Percentiles rank a stretch among this genome's conserved stretches.
Evolutionary conservation across 2,797 vertebrate species (phyloP).

Genomic region (Adelosebastes latens): DNA sequence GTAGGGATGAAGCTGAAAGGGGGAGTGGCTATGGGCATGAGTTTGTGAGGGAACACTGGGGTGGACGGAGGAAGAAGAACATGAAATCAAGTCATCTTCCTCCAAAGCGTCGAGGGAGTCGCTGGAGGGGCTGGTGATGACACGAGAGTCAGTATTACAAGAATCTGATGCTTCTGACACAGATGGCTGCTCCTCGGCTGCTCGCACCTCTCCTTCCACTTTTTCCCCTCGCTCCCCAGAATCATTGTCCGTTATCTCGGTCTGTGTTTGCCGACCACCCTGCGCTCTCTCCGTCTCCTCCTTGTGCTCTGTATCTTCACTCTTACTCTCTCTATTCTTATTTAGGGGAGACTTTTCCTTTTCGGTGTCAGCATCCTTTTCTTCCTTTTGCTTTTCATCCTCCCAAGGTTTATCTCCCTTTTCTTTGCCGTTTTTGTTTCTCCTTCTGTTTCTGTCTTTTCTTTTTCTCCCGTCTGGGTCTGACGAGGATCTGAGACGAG

Average conservation of each 20-base stretch:
- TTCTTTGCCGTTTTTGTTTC: constrained; percentile 45
- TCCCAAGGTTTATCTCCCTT: constrained; percentile 17
- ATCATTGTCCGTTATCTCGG: not conserved
- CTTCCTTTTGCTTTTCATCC: constrained; percentile 44
- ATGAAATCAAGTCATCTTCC: constrained; percentile 88
- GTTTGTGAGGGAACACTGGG: constrained; percentile 27
- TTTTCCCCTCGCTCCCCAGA: not conserved
- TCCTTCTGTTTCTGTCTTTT: constrained; percentile 45
- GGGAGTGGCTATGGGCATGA: constrained; percentile 36
- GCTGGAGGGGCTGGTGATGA: constrained; percentile 88
- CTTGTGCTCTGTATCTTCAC: constrained; percentile 3
- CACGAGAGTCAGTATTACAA: constrained; percentile 82
- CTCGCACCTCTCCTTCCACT: not conserved
- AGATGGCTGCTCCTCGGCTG: constrained; percentile 67
- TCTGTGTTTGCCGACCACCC: constrained; percentile 62
- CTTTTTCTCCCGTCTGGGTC: constrained; percentile 51
- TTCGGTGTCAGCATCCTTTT: constrained; percentile 48
- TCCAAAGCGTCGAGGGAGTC: constrained; percentile 94
- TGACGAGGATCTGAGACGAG: constrained; percentile 54
- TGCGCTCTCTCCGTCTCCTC: not conserved
- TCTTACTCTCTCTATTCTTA: constrained; percentile 19
- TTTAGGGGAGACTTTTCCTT: constrained; percentile 13
- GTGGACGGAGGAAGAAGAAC: constrained; percentile 83
- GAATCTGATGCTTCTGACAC: constrained; percentile 91
- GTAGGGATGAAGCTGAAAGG: constrained; percentile 54